Evolutionary conservation across 2,113 vertebrate genomes (phyloP).

Genomic region (Variabilichromis moorii): DNA sequence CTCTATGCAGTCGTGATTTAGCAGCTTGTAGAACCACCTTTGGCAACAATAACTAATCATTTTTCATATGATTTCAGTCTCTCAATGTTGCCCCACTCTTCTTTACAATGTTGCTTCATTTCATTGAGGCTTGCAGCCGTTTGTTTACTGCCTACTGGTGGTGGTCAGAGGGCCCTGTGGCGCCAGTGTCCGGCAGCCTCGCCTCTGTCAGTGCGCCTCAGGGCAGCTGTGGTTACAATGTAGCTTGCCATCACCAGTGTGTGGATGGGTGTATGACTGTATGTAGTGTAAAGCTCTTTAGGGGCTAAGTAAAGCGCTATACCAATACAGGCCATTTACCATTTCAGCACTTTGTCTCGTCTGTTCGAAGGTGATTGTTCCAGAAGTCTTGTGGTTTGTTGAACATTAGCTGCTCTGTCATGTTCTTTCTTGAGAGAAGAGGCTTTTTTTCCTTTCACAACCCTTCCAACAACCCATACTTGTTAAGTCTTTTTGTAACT

Average conservation of each 20-base stretch:
- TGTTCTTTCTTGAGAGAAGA: background rate
- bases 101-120: background rate
- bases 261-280: background rate
- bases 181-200: background rate
- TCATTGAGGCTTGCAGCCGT: background rate
- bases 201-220: fast-evolving
- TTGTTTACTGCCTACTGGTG: background rate
- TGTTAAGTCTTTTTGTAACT: background rate
- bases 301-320: background rate
- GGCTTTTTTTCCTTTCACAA: background rate
- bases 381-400: background rate
- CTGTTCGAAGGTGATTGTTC: background rate
- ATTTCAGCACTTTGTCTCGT: background rate
- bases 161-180: background rate
- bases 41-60: background rate
- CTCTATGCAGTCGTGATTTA: background rate
- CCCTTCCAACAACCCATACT: background rate
- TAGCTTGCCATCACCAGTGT: background rate
- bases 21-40: background rate
- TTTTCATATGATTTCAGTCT: background rate
- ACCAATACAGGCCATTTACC: background rate
- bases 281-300: background rate
- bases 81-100: background rate
- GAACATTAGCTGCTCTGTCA: background rate
- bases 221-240: background rate